Percentiles rank a stretch among this genome's conserved stretches.
Evolutionary conservation across 2,888 invertebrate species (phyloP).

Genomic region (Glaucopsyche alexis): DNA sequence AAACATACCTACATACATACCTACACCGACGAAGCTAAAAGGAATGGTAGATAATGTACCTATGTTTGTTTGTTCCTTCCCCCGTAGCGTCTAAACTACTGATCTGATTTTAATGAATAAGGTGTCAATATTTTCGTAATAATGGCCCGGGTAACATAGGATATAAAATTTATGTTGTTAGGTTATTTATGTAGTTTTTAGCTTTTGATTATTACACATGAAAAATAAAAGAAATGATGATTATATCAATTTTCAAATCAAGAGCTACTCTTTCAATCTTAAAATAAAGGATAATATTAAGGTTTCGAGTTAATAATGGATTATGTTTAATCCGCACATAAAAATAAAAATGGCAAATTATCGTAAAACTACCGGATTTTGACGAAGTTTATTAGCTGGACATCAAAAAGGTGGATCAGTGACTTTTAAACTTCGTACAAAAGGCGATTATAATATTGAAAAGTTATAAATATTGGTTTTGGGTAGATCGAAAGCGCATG

Average conservation of each 20-base stretch:
- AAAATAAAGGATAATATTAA: not conserved
- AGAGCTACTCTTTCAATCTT: not conserved
- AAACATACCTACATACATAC: too few relatives aligned
- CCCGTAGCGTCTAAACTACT: too few relatives aligned
- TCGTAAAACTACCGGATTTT: constrained; percentile 7
- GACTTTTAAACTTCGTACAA: constrained; percentile 37
- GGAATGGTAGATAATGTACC: too few relatives aligned
- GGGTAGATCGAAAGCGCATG: constrained; percentile 73
- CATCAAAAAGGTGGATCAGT: constrained; percentile 50
- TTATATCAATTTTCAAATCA: not conserved
- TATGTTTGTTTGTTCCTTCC: too few relatives aligned
- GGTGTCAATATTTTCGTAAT: too few relatives aligned
- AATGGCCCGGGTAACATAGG: too few relatives aligned
- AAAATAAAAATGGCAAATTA: constrained; percentile 22
- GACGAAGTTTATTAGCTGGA: constrained; percentile 36
- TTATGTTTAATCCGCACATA: constrained; percentile 18
- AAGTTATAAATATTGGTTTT: constrained; percentile 77
- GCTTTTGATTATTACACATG: too few relatives aligned
- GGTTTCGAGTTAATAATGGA: not conserved
- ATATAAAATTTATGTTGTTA: too few relatives aligned
- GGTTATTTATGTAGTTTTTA: too few relatives aligned
- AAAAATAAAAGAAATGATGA: too few relatives aligned
- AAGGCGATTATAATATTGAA: constrained; percentile 58
- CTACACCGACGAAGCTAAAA: too few relatives aligned
- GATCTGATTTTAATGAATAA: too few relatives aligned